Percentiles rank a stretch among this genome's conserved stretches.
Conservation (phyloP, 1,140 invertebrate genomes). For the Atta texana region DNA sequence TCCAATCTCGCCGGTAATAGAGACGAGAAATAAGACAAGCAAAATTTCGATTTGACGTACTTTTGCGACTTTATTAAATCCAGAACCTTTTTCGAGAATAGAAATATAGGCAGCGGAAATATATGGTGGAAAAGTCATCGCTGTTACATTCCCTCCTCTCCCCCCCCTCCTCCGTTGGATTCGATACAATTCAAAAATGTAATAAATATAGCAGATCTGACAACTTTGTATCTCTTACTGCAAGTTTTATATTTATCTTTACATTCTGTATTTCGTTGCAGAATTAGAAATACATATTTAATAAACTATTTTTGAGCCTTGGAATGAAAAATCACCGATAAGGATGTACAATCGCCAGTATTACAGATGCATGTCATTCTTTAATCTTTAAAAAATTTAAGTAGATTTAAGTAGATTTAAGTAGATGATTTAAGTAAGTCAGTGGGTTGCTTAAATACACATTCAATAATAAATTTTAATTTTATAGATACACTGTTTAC, state of each 20-base stretch:
- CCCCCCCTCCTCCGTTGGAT: background rate
- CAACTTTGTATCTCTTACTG: background rate
- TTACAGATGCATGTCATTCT: too few species aligned
- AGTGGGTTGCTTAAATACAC: too few species aligned
- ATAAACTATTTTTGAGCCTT: background rate
- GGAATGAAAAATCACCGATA: background rate
- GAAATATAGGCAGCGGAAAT: constrained; percentile 17
- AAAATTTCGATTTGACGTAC: constrained; percentile 24
- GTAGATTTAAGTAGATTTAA: too few species aligned
- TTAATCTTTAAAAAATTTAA: too few species aligned
- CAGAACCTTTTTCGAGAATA: background rate
- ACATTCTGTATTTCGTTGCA: background rate
- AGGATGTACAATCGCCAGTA: background rate
- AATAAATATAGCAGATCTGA: constrained; percentile 4
- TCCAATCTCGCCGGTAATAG: constrained; percentile 30
- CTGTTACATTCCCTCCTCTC: too few species aligned
- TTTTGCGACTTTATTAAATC: constrained; percentile 31
- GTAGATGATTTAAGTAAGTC: too few species aligned
- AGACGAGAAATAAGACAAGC: constrained; percentile 5
- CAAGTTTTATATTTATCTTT: background rate
- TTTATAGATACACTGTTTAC: too few species aligned
- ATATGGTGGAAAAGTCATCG: background rate
- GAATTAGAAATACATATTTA: background rate
- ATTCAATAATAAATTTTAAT: too few species aligned
- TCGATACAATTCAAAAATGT: background rate